phyloP scores from a whole-genome alignment of 2,113 vertebrate genomes.

The Burhinus oedicnemus region DNA sequence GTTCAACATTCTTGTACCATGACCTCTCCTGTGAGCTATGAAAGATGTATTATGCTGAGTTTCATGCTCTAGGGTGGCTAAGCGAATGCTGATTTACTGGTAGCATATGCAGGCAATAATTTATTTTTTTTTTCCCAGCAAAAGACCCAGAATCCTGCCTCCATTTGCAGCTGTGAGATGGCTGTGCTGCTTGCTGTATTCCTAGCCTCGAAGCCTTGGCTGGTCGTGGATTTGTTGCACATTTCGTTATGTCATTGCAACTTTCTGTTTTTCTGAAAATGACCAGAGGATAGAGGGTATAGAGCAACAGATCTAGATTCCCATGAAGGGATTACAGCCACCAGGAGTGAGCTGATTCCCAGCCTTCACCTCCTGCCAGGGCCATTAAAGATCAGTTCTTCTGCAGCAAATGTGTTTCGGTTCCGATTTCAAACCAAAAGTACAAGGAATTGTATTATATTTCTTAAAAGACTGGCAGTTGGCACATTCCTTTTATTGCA shows the following conservation, averaged over 20 bases:
- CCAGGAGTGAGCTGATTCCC: neutral
- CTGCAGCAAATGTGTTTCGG: neutral
- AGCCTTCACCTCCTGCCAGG: slow-evolving; percentile 1
- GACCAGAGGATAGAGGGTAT: neutral
- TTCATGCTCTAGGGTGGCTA: neutral
- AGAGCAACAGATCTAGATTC: neutral
- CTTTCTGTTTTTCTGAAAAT: neutral
- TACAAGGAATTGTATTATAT: neutral
- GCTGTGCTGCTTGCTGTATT: neutral
- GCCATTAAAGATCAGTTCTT: neutral
- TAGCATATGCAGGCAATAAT: neutral
- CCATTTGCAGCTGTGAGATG: neutral
- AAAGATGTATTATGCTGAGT: slow-evolving; percentile 2
- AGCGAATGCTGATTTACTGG: slow-evolving; percentile 3
- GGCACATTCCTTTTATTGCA: slow-evolving; percentile 21
- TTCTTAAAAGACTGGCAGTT: neutral
- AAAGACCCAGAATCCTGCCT: neutral
- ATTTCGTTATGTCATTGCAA: neutral
- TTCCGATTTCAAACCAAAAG: slow-evolving; percentile 26
- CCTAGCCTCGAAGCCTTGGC: neutral
- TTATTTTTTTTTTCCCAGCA: neutral
- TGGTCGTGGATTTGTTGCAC: neutral
- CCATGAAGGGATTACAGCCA: neutral
- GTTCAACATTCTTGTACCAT: slow-evolving; percentile 21
- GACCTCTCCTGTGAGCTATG: slow-evolving; percentile 23